A percentile compares a stretch with the other conserved stretches of the same genome.
Conservation (phyloP, 1,140 invertebrate genomes). For the Gonioctena quinquepunctata region DNA sequence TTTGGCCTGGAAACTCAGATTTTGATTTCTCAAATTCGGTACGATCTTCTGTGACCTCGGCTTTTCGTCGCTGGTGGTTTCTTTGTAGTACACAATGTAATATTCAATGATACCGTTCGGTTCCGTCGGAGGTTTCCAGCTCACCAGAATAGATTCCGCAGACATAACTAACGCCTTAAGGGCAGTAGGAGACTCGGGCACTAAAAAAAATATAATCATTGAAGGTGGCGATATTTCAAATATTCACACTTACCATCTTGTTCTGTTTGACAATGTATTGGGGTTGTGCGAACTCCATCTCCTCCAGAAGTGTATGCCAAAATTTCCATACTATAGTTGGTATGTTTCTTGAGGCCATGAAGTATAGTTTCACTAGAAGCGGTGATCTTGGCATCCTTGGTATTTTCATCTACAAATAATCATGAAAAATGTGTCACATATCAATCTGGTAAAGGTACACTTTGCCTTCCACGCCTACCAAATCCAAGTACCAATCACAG, state of each 20-base stretch:
- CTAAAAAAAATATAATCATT: too few relatives aligned
- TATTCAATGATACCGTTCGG: slow-evolving; percentile 92
- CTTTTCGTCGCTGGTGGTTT: slow-evolving; percentile 60
- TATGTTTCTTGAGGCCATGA: slow-evolving; percentile 91
- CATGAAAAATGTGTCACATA: too few relatives aligned
- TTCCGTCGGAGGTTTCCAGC: slow-evolving; percentile 89
- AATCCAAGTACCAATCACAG: too few relatives aligned
- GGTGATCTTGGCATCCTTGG: slow-evolving; percentile 88
- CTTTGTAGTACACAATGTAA: slow-evolving; percentile 90
- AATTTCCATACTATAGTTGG: slow-evolving; percentile 97
- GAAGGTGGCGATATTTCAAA: not conserved
- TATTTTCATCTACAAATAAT: slow-evolving; percentile 78
- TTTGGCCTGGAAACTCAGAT: slow-evolving; percentile 79
- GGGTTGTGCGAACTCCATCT: slow-evolving; percentile 88
- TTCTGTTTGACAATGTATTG: slow-evolving; percentile 93
- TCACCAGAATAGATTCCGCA: slow-evolving; percentile 85
- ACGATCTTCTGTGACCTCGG: slow-evolving; percentile 59
- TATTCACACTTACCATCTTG: slow-evolving; percentile 80
- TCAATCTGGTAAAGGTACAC: too few relatives aligned
- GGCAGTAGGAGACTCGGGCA: slow-evolving; percentile 87
- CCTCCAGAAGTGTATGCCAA: slow-evolving; percentile 92
- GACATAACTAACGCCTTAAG: slow-evolving; percentile 93
- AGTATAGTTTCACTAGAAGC: slow-evolving; percentile 90
- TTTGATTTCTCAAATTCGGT: slow-evolving; percentile 51
- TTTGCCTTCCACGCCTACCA: too few relatives aligned